A percentile compares a stretch with the other conserved stretches of the same genome.
Conservation (phyloP, 2,113 vertebrate species). For the Dasypus novemcinctus region DNA sequence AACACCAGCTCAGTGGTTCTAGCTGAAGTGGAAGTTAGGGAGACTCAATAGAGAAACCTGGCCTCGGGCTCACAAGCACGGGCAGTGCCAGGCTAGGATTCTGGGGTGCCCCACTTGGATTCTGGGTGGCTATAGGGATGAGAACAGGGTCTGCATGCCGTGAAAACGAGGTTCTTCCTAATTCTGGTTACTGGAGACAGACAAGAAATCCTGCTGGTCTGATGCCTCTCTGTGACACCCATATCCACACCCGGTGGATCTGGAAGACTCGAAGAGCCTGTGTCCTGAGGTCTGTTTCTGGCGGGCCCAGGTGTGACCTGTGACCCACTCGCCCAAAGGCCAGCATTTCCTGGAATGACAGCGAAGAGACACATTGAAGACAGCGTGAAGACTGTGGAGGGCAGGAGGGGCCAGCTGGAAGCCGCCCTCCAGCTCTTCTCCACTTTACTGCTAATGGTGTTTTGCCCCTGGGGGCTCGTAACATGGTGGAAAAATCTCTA, state of each 20-base stretch:
- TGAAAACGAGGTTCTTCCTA: neutral
- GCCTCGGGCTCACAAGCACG: neutral
- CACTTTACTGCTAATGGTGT: slow-evolving; percentile 6
- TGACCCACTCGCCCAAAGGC: neutral
- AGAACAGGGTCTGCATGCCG: neutral
- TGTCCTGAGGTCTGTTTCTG: neutral
- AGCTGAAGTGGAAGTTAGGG: neutral
- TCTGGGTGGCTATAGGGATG: neutral
- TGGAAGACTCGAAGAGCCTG: neutral
- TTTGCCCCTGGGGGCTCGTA: slow-evolving; percentile 45
- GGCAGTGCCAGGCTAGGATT: neutral
- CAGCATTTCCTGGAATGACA: slow-evolving; percentile 36
- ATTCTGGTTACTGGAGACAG: neutral
- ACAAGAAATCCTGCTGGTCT: neutral
- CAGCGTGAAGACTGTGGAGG: neutral
- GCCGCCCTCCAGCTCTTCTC: neutral
- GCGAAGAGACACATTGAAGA: neutral
- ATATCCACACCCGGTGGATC: rapidly evolving
- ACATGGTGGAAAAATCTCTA: neutral
- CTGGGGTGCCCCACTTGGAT: too few species aligned
- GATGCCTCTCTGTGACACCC: neutral
- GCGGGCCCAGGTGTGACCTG: neutral
- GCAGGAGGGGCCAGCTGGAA: neutral
- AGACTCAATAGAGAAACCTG: neutral
- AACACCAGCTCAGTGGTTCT: neutral